Conservation (phyloP, 35 echinoderm and acorn worm species). For the Strongylocentrotus purpuratus region DNA sequence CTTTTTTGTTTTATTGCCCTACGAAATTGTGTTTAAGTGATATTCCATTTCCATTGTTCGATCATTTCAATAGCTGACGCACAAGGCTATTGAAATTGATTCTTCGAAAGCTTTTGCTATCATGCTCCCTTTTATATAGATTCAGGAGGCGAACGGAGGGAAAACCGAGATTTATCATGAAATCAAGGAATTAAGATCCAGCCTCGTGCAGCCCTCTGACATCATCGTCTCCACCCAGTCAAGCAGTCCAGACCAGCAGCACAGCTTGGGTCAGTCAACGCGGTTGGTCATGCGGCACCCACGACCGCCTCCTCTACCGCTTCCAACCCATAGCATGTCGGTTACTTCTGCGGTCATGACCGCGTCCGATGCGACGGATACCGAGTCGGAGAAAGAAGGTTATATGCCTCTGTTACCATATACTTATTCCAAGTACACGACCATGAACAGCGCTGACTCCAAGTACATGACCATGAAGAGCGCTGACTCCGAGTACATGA, state of each 20-base stretch:
- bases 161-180: neutral
- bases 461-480: too few relatives aligned
- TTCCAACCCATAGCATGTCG: neutral
- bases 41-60: too few relatives aligned
- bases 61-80: too few relatives aligned
- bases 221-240: neutral
- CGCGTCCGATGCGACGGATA: neutral
- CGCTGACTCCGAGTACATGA: too few relatives aligned
- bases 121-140: neutral
- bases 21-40: neutral
- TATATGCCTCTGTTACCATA: neutral
- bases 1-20: too few relatives aligned
- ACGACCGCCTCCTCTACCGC: neutral
- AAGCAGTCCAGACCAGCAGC: neutral
- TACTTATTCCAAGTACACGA: neutral
- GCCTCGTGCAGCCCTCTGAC: neutral
- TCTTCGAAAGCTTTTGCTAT: neutral
- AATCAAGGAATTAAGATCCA: neutral
- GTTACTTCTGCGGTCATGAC: neutral
- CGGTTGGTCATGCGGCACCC: neutral
- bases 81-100: neutral
- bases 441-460: neutral
- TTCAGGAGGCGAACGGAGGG: neutral
- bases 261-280: neutral
- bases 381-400: neutral